Evolutionary conservation across 1,140 invertebrate species (phyloP), one percentile per base, ranked within the genome.

Genomic region (Ctenoplectra terminalis): DNA sequence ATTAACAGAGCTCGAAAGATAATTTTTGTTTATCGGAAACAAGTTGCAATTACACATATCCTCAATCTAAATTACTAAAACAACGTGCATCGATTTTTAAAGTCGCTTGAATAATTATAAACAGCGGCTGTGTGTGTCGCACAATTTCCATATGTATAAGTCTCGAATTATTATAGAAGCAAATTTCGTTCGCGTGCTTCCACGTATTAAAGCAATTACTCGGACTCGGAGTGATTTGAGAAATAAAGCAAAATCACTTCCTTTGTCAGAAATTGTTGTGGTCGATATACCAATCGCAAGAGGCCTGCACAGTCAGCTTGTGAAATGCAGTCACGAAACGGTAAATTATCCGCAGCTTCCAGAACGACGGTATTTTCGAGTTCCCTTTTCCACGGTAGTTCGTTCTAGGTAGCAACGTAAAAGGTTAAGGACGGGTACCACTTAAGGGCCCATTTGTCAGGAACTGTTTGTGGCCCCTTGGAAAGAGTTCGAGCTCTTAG

Each of bases 361-460:
- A 48, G 56, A 66, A 81, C n/a, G 46, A 31, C 52, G 48, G 66
- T 40, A 64, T 70, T 71, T 81, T 54, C n/a, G 78, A 66, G n/a
- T 46, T 34, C 61, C 60, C 73, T 46, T 67, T 84, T 79, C 31
- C 17, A 31, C 61, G 37, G 69, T 66, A 37, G 75, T 71, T 70
- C 31, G 60, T 74, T 81, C 63, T 66, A 73, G 73, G 61, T 71
- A 79, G 71, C 26, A 63, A 23, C 52, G 58, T 31, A 70, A 72
- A 74, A 80, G 71, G 56, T 46, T 73, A 76, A 75, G 79, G 43
- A 75, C 34, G 66, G 60, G 4, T 43, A 61, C 88, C 83, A 76
- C 74, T 87, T 82, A 83, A 78, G 80, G 72, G 3, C 58, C 77
- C 87, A 86, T 90, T 90, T 91, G 89, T 91, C 87, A 86, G 72